These are phyloP conservation scores for Eueides isabella DNA, from an alignment of 1,140 invertebrate species.

Conservation along the genomic window DNA sequence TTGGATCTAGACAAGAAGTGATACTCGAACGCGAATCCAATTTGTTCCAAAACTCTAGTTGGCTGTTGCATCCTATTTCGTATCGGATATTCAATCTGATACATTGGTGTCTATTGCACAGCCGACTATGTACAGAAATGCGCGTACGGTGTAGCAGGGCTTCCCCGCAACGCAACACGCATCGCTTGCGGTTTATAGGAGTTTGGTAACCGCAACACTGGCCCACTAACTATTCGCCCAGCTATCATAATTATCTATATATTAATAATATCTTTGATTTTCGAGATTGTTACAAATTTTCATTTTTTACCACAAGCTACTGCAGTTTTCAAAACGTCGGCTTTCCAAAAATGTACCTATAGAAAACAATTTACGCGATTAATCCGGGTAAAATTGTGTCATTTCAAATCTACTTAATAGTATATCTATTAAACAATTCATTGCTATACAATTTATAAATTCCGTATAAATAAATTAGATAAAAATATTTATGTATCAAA, in stretches of 20 bases:
- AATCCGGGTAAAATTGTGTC: no score
- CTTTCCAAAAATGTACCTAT: no score
- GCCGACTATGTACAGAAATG: slow-evolving; percentile 29
- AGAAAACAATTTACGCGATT: no score
- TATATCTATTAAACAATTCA: no score
- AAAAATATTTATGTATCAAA: no score
- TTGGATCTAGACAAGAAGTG: background rate
- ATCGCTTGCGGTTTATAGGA: slow-evolving; percentile 53
- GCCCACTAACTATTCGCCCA: slow-evolving; percentile 46
- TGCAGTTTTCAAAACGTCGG: no score
- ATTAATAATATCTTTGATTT: no score
- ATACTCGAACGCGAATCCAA: background rate
- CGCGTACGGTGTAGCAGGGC: slow-evolving; percentile 32
- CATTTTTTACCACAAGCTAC: no score
- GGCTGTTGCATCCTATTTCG: slow-evolving; percentile 24
- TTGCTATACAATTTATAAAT: no score
- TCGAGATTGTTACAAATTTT: no score
- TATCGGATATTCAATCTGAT: slow-evolving; percentile 27
- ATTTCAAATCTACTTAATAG: no score
- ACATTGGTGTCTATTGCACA: slow-evolving; percentile 24
- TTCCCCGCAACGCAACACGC: slow-evolving; percentile 42
- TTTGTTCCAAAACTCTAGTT: slow-evolving; percentile 15
- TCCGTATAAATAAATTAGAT: no score
- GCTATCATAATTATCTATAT: slow-evolving; percentile 3
- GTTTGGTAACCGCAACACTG: slow-evolving; percentile 48